Conservation (phyloP, 1,140 invertebrate species). For the Ips typographus region DNA sequence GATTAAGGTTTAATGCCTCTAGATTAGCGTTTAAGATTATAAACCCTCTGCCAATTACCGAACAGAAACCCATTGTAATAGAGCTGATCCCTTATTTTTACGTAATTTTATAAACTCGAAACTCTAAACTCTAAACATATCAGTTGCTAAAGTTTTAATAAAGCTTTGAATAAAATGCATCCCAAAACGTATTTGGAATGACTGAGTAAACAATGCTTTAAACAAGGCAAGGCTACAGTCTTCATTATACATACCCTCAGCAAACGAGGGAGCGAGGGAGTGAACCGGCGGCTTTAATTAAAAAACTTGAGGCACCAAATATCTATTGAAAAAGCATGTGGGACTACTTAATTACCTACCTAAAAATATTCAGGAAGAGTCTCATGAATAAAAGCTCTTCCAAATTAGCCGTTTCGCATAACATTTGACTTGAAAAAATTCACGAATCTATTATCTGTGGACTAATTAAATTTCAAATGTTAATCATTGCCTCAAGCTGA, state of each 20-base stretch:
- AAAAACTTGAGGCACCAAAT: slow-evolving; percentile 28
- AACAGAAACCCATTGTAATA: slow-evolving; percentile 34
- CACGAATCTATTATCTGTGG: slow-evolving; percentile 3
- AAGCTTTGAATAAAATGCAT: not conserved
- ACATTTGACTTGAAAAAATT: slow-evolving; percentile 23
- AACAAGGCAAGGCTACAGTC: slow-evolving; percentile 6
- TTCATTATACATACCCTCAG: slow-evolving; percentile 13
- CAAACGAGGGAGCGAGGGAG: slow-evolving; percentile 15
- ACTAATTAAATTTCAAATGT: slow-evolving; percentile 26
- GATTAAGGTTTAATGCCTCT: slow-evolving; percentile 37
- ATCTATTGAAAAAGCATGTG: slow-evolving; percentile 27
- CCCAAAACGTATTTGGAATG: slow-evolving; percentile 1
- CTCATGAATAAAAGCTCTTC: slow-evolving; percentile 25
- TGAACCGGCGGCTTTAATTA: slow-evolving; percentile 20
- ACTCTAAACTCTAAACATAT: not conserved
- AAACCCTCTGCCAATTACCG: slow-evolving; percentile 35
- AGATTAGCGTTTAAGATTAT: slow-evolving; percentile 36
- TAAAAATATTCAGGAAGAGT: slow-evolving; percentile 23
- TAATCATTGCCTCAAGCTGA: slow-evolving; percentile 9
- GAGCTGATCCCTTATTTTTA: slow-evolving; percentile 34
- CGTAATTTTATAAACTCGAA: not conserved
- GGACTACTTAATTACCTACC: slow-evolving; percentile 18
- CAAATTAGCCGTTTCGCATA: slow-evolving; percentile 18
- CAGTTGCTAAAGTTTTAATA: not conserved
- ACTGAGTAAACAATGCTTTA: slow-evolving; percentile 11